These are phyloP conservation scores for Dascyllus trimaculatus DNA, from an alignment of 2,113 vertebrate genomes.

Conservation along the genomic window DNA sequence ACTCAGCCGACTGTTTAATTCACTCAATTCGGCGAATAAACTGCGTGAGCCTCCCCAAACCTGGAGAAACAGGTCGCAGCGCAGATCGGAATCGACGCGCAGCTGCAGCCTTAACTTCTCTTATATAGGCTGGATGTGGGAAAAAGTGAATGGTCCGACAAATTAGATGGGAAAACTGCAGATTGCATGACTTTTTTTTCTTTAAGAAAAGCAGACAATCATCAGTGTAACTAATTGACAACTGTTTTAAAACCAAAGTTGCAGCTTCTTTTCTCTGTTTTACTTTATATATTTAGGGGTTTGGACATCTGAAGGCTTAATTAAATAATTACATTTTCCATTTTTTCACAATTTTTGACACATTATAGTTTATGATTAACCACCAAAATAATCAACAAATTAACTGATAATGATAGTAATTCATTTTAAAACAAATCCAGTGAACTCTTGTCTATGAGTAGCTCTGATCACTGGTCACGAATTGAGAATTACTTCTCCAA, in stretches of 20 bases:
- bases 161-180: not conserved
- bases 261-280: not conserved
- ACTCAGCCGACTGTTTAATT: constrained; percentile 32
- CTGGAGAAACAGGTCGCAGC: constrained; percentile 20
- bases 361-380: no score
- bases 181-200: not conserved
- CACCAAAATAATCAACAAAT: no score
- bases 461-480: no score
- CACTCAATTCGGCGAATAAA: constrained; percentile 16
- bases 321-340: no score
- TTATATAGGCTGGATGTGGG: not conserved
- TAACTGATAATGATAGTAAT: no score
- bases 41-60: constrained; percentile 1
- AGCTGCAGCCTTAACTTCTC: not conserved
- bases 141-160: not conserved
- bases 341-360: no score
- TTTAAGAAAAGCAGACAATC: not conserved
- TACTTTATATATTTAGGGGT: not conserved
- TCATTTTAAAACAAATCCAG: no score
- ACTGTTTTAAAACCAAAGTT: not conserved
- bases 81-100: not conserved
- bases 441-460: no score
- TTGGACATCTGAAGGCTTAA: not conserved
- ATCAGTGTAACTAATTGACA: no score
- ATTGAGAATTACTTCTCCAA: no score